A percentile compares a stretch with the other conserved stretches of the same genome.
phyloP scores from a whole-genome alignment of 2,113 vertebrate genomes.

The Poeciliopsis turrubarensis region DNA sequence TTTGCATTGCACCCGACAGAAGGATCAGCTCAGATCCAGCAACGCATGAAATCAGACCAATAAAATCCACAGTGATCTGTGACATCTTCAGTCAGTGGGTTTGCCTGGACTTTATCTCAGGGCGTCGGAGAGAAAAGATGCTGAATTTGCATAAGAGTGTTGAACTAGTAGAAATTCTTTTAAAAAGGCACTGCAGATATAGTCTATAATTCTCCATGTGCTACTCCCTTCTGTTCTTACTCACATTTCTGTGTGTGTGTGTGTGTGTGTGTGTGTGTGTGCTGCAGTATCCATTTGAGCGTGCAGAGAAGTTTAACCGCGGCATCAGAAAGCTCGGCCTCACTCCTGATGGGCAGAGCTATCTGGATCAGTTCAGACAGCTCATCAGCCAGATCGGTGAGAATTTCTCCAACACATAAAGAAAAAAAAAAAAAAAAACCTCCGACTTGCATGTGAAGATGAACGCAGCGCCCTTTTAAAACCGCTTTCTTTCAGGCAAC shows the following conservation, averaged over 20 bases:
- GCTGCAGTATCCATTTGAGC: slow-evolving; percentile 94
- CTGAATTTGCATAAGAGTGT: background rate
- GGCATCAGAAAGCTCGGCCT: slow-evolving; percentile 98
- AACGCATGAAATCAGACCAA: background rate
- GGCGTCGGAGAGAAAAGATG: background rate
- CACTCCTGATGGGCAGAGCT: slow-evolving; percentile 96
- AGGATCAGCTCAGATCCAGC: background rate
- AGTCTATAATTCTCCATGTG: too few relatives aligned
- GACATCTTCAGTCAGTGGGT: background rate
- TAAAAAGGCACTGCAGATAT: too few relatives aligned
- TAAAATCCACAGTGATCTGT: background rate
- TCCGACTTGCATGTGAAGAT: background rate
- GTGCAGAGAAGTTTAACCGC: slow-evolving; percentile 98
- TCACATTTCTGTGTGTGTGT: background rate
- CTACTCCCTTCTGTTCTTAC: too few relatives aligned
- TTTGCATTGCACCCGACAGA: too few relatives aligned
- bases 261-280: slow-evolving; percentile 7
- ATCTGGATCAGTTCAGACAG: slow-evolving; percentile 97
- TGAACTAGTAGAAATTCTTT: too few relatives aligned
- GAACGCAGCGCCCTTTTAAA: too few relatives aligned
- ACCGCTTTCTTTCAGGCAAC: slow-evolving; percentile 83
- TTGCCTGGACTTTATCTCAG: too few relatives aligned
- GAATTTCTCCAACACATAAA: background rate
- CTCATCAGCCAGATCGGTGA: slow-evolving; percentile 99
- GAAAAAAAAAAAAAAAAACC: too few relatives aligned